Base-by-base conservation (phyloP, 1,140 invertebrate genomes). In the Muscidifurax raptorellus region DNA sequence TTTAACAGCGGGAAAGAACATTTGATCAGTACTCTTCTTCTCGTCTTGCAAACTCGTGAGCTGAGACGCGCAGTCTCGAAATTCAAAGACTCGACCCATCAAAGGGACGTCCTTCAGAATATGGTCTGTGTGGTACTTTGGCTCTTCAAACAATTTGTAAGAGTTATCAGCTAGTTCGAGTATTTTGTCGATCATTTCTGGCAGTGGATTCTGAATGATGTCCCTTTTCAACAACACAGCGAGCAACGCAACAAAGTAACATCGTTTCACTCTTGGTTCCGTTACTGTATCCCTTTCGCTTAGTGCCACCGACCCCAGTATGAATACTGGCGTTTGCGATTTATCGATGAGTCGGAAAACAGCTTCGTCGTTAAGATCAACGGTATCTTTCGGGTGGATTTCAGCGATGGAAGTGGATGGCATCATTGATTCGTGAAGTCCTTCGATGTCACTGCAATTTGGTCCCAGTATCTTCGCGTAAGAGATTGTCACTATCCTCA, bases 201-300 rank as follows among this genome's bases (percentile, higher is more conserved):
- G 82, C 30, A 90, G 81, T 0, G 89, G 87, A 82, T 88, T 91
- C 15, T 92, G 87, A 18, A 93, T 86, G 0, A 93, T 89, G 47
- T 93, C 92, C 27, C 92, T 87, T 76, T 91, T 92, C 52, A 93
- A 76, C 71, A 92, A 86, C 1, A 92, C 82, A 3, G 89, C 85
- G 15, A 93, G 64, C 2, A 93, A 7, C 0, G 91, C 92, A 0
- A 90, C 90, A 25, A 92, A 93, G 40, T 93, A 93, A 44, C 92
- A 93, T 1, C 89, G 88, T 74, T 92, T 93, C 0, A 90, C 86
- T 12, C 47, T 85, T 0, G 93, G 92, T 52, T 93, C 93, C 2
- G 66, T 88, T 1, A 93, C 7, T 0, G 0, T 5, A 30, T 93
- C 87, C 9, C 90, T 86, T 18, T 91, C 85, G 15, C 72, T 83